Base-by-base conservation (phyloP, 2,888 invertebrate species). In the Junonia oenone region DNA sequence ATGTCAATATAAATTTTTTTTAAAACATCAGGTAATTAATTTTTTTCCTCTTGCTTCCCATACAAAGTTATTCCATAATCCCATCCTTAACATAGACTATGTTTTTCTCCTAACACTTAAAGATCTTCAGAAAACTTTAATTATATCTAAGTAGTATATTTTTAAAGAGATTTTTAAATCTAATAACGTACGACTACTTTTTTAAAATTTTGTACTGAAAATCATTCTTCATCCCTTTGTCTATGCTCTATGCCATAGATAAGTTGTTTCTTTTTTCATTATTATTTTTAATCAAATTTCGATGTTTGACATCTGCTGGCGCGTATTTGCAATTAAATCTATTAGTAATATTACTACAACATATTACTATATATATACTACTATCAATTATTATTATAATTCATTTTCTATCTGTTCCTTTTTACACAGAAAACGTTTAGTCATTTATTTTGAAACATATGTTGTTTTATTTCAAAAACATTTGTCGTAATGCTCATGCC, bases 121-220 rank as follows among this genome's bases (percentile, higher is more conserved):
- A 43, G 54, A 54, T 48, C 48, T 33, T 54, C 17, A 31, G 47
- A 54, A 43, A 43, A 48, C 22, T 55, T 55, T 45, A 31, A 40
- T 49, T 57, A 26, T 47, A 50, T 27, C 50, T 63, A 63, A 60
- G 63, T 68, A 67, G 63, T n/a, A 60, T 60, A 58, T 61, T 51
- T 60, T 56, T 54, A 53, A 67, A 64, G 66, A 63, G 53, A 62
- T 13, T 11, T 26, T 43, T 26, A 43, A 26, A 26, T 11, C 43
- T 43, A 43, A 26, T 13, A 35, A 37, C 22, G 35, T 43, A 22
- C 56, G 66, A 68, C 66, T 61, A 70, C 73, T 71, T 75, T 80
- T 75, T n/a, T n/a, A n/a, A 64, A 85, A 82, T 87, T 88, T 88
- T 88, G 87, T 88, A 88, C 87, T 88, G 76, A 79, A 79, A 78